A percentile compares a stretch with the other conserved stretches of the same genome.
Conservation (phyloP, 2,113 vertebrate genomes). For the Microcebus jonahi region DNA sequence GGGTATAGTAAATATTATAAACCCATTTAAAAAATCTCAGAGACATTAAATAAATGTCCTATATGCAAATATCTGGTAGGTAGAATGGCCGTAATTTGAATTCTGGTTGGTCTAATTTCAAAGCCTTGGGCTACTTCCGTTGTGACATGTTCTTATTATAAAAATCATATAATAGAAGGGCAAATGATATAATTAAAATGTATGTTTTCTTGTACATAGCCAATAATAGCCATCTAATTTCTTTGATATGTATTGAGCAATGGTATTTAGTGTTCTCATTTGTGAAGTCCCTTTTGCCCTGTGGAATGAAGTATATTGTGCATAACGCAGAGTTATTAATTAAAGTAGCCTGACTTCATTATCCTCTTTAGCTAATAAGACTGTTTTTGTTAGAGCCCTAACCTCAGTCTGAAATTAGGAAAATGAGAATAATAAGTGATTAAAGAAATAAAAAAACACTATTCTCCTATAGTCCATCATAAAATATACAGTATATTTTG, state of each 20-base stretch:
- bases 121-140: neutral
- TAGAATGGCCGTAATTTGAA: neutral
- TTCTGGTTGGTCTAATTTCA: neutral
- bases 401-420: neutral
- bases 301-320: neutral
- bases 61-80: neutral
- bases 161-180: neutral
- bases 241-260: neutral
- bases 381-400: neutral
- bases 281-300: neutral
- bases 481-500: neutral
- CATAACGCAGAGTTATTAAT: conserved; percentile 30
- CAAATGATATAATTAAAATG: conserved; percentile 34
- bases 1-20: neutral
- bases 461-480: neutral
- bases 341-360: conserved; percentile 23
- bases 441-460: neutral
- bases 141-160: neutral
- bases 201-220: neutral
- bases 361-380: conserved; percentile 9
- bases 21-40: neutral
- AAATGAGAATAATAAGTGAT: neutral
- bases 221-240: neutral
- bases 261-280: neutral
- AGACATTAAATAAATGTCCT: neutral